Conservation (phyloP, 1,140 invertebrate genomes). For the Caenorhabditis latens region DNA sequence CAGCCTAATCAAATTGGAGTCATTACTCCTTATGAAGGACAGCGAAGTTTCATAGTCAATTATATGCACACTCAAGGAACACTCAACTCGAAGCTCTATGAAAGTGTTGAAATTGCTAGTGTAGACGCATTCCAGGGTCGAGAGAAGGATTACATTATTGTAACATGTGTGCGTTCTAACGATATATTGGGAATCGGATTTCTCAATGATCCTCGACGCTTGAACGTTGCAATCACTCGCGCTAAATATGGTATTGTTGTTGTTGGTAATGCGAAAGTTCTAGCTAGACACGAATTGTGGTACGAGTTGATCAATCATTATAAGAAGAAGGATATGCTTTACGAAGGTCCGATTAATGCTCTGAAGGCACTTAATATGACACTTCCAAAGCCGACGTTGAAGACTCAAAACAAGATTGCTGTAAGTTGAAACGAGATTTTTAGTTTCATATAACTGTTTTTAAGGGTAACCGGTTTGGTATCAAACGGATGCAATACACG, state of each 20-base stretch:
- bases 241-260: constrained; percentile 97
- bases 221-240: constrained; percentile 97
- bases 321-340: constrained; percentile 96
- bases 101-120: constrained; percentile 98
- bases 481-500: constrained; percentile 18
- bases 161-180: constrained; percentile 89
- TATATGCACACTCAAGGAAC: constrained; percentile 98
- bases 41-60: constrained; percentile 95
- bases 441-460: not conserved
- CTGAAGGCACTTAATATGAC: constrained; percentile 96
- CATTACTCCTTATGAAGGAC: constrained; percentile 97
- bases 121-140: constrained; percentile 93
- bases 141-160: constrained; percentile 97
- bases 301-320: constrained; percentile 97
- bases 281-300: constrained; percentile 97
- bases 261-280: constrained; percentile 96
- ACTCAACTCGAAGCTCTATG: constrained; percentile 94
- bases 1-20: constrained; percentile 99
- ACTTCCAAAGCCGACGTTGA: constrained; percentile 95
- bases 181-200: constrained; percentile 94
- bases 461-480: constrained; percentile 42
- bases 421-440: constrained; percentile 78
- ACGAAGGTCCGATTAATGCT: constrained; percentile 97
- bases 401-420: constrained; percentile 88
- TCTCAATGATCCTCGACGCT: constrained; percentile 93